Evolutionary conservation across 2,888 invertebrate genomes (phyloP).

Genomic region (Cryptus viduatorius): DNA sequence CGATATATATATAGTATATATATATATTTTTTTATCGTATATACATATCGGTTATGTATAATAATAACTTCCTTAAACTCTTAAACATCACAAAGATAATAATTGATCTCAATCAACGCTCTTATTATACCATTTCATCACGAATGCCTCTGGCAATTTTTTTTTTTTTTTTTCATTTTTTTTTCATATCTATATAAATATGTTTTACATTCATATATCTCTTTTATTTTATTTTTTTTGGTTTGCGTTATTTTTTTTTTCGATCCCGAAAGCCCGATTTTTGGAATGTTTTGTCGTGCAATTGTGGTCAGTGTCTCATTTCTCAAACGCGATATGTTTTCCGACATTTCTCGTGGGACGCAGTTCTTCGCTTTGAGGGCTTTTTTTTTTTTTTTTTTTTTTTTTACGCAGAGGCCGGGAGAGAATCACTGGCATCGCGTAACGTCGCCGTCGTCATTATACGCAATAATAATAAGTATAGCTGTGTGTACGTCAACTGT

Average conservation of each 20-base stretch:
- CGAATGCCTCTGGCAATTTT: conserved; percentile 17
- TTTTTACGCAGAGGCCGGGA: conserved; percentile 10
- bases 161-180: background rate
- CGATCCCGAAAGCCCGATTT: background rate
- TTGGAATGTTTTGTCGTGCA: conserved; percentile 26
- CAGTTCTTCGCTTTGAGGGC: conserved; percentile 5
- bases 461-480: conserved; percentile 7
- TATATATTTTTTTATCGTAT: conserved; percentile 11
- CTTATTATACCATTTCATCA: conserved; percentile 22
- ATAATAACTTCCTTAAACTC: conserved; percentile 65
- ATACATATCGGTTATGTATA: conserved; percentile 28
- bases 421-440: conserved; percentile 15
- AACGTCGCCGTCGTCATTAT: conserved; percentile 14
- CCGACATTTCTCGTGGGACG: conserved; percentile 1
- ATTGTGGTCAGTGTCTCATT: conserved; percentile 14
- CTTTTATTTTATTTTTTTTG: conserved; percentile 20
- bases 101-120: conserved; percentile 65
- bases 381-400: conserved; percentile 4
- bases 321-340: conserved; percentile 23
- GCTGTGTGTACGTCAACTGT: conserved; percentile 11
- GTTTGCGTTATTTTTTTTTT: background rate
- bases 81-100: conserved; percentile 67
- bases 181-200: conserved; percentile 39
- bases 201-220: conserved; percentile 46
- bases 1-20: conserved; percentile 44